These are phyloP conservation scores for Hucho hucho DNA, from an alignment of 2,113 vertebrate species.

Conservation along the genomic window DNA sequence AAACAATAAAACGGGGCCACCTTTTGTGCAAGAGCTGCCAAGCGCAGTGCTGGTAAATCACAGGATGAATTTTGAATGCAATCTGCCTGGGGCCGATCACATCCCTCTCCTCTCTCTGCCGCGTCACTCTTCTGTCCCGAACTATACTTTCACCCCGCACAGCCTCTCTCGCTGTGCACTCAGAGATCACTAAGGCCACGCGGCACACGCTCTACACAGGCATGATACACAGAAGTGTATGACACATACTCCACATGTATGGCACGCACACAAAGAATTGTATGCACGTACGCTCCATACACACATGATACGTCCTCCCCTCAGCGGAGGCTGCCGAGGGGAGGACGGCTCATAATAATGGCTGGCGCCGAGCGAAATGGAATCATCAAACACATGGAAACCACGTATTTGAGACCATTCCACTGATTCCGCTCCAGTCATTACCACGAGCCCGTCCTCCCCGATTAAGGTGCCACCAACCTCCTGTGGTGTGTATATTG, in stretches of 20 bases:
- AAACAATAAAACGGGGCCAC: conserved; percentile 33
- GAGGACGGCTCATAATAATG: too few species aligned
- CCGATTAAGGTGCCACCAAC: too few species aligned
- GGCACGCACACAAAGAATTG: too few species aligned
- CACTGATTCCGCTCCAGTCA: too few species aligned
- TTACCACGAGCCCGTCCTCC: too few species aligned
- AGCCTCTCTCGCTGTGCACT: not conserved
- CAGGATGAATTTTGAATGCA: conserved; percentile 68
- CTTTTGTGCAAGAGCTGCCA: conserved; percentile 44
- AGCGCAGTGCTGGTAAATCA: conserved; percentile 65
- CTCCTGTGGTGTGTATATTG: too few species aligned
- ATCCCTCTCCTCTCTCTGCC: conserved; percentile 6
- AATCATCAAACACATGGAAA: too few species aligned
- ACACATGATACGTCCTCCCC: not conserved
- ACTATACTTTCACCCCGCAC: not conserved
- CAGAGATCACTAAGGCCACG: conserved; percentile 16
- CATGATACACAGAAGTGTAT: not conserved
- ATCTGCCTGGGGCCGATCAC: conserved; percentile 43
- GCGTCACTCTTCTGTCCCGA: not conserved
- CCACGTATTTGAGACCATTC: too few species aligned
- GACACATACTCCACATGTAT: too few species aligned
- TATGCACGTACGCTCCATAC: too few species aligned
- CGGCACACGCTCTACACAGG: conserved; percentile 29
- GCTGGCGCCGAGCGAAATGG: too few species aligned
- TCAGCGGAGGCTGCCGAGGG: too few species aligned